Evolutionary conservation across 2,797 vertebrate genomes (phyloP), one percentile per base, ranked within the genome.

Genomic region (Gambelia wislizenii): DNA sequence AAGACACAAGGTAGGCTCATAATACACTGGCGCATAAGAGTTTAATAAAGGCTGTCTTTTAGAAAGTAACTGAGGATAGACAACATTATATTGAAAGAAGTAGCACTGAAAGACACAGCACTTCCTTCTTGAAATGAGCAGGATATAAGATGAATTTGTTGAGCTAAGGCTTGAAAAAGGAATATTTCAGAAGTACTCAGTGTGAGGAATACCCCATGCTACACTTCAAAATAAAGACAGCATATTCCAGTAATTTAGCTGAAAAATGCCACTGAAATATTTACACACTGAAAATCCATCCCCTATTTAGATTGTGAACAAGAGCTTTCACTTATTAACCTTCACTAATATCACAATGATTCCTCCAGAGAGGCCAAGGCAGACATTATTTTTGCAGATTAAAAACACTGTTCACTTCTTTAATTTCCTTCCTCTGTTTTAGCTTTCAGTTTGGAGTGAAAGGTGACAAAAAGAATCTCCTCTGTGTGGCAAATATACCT

Each of bases 391-490:
- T 67, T 64, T 49, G 39, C 18, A 30, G 42, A 78, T 36, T 77
- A 5, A 79, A 86, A 78, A 9, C 8, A 27, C 22, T 61, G 27
- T 47, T 61, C 18, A 14, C 10, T 27, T 25, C 79, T 52, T 42
- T 56, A 14, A 36, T 54, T 72, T n/a, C 18, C 47, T 70, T 84
- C 39, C 36, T 76, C 77, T 86, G 75, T 76, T 33, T 76, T 44
- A 42, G 49, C 49, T 70, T 36, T 54, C 61, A 33, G n/a, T 69
- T 86, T n/a, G 10, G 64, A 52, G n/a, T 87, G 85, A 87, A 70
- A 87, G 42, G 59, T 5, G 72, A 76, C 30, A 22, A 64, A 39
- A 79, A 79, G 8, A 86, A 86, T 69, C 84, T 52, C 47, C 44
- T 54, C 52, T 39, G 33, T n/a, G 10, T 13, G 39, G 42, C 56